Evolutionary conservation across 2,888 invertebrate genomes (phyloP).

Genomic region (Stomorhina lunata): DNA sequence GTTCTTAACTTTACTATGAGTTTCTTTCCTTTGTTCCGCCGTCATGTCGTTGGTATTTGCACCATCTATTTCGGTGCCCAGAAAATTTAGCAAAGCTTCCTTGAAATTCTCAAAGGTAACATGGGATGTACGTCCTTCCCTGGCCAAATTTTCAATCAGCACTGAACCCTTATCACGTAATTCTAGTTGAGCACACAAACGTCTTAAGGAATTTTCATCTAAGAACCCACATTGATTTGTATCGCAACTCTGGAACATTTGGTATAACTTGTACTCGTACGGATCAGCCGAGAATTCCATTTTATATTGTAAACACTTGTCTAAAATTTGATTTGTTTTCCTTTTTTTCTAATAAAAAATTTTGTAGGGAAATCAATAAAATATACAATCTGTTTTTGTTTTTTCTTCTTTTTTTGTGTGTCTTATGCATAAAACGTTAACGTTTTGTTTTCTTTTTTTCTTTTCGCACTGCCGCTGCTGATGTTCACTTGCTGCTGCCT

Average conservation of each 20-base stretch:
- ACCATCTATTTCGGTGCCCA: constrained; percentile 82
- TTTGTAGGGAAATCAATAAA: constrained; percentile 48
- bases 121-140: constrained; percentile 74
- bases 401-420: constrained; percentile 9
- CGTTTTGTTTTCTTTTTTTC: constrained; percentile 21
- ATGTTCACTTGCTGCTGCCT: constrained; percentile 6
- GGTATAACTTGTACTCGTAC: constrained; percentile 90
- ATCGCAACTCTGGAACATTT: constrained; percentile 90
- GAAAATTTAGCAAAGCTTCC: constrained; percentile 86
- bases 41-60: constrained; percentile 30
- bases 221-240: constrained; percentile 85
- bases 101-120: constrained; percentile 88
- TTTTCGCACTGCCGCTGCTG: constrained; percentile 27
- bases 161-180: constrained; percentile 86
- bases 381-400: constrained; percentile 16
- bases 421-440: constrained; percentile 3
- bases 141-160: constrained; percentile 83
- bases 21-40: constrained; percentile 38
- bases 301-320: constrained; percentile 20
- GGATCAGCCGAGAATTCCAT: constrained; percentile 81
- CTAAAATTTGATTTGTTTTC: constrained; percentile 9
- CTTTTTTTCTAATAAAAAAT: constrained; percentile 4
- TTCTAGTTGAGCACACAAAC: constrained; percentile 88
- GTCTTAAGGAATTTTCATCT: constrained; percentile 84
- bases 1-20: too few species aligned